Evolutionary conservation across 1,140 invertebrate genomes (phyloP), one percentile per base, ranked within the genome.

Genomic region (Leptopilina boulardi): DNA sequence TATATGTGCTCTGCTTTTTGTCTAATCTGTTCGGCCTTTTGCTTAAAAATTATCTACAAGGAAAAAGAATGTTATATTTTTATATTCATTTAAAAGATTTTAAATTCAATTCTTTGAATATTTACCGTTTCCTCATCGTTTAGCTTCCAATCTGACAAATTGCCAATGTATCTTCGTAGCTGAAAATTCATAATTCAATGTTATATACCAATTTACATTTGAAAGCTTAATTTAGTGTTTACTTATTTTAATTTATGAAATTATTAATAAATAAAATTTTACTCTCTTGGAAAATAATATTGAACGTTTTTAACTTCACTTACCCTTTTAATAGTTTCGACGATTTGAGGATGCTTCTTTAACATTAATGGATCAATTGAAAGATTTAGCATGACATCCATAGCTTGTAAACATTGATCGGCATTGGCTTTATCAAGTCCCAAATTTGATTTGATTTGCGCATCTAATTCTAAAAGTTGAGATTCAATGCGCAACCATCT

Each of bases 271-370:
- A 3, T 30, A 30, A 30, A 3, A 30, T 30, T 30, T 30, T 30
- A 30, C 42, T 44, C 9, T 8, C 2, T 44, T 44, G 42, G 9
- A 13, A n/a, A 44, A 44, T 44, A 44, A 44, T 44, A 44, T n/a
- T n/a, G n/a, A n/a, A n/a, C n/a, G 9, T 44, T 44, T n/a, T 4
- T 44, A 2, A 13, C 66, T 70, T 56, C 71, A 70, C 44, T 74
- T 75, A 91, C 89, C 78, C 94, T 93, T 81, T 94, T 94, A 34
- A 96, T 92, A 1, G 94, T 97, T 83, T 96, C 94, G 73, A 98
- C 93, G 76, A 96, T 93, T 74, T 95, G 93, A 0, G 96, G 95
- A 91, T 98, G 95, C 82, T 97, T 97, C 82, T 97, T 94, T 30
- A 98, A 88, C 95, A 97, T 96, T 2, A 97, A 84, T 19, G 94